Percentiles rank a stretch among this genome's conserved stretches.
Conservation (phyloP, 2,888 invertebrate genomes). For the Frankliniella intonsa region DNA sequence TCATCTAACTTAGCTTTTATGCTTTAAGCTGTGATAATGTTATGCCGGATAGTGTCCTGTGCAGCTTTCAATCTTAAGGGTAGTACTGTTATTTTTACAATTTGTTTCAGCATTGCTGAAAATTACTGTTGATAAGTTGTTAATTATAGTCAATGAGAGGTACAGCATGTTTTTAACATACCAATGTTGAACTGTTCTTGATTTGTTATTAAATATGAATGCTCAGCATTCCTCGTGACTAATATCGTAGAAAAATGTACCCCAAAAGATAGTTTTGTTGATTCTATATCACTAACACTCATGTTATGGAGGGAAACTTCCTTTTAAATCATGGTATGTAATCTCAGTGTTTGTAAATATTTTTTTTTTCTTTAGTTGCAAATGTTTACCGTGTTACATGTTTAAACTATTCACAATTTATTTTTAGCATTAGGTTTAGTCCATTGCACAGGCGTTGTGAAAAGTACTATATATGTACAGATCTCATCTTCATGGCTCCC, state of each 20-base stretch:
- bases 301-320: background rate
- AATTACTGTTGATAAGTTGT: no score
- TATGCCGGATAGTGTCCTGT: background rate
- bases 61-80: slow-evolving; percentile 1
- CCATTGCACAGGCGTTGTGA: slow-evolving; percentile 19
- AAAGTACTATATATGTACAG: slow-evolving; percentile 5
- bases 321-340: background rate
- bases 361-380: background rate
- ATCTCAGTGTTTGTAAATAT: background rate
- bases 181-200: background rate
- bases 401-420: background rate
- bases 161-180: background rate
- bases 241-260: background rate
- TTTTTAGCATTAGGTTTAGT: background rate
- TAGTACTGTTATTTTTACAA: background rate
- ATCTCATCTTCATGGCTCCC: background rate
- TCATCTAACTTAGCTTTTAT: background rate
- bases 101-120: background rate
- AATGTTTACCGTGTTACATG: background rate
- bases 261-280: no score
- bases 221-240: background rate
- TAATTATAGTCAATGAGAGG: background rate
- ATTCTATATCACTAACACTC: no score
- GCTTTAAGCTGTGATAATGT: slow-evolving; percentile 4
- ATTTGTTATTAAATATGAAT: background rate